These are phyloP conservation scores for Aphelenchoides fujianensis DNA, from an alignment of 1,140 invertebrate species.

Conservation along the genomic window DNA sequence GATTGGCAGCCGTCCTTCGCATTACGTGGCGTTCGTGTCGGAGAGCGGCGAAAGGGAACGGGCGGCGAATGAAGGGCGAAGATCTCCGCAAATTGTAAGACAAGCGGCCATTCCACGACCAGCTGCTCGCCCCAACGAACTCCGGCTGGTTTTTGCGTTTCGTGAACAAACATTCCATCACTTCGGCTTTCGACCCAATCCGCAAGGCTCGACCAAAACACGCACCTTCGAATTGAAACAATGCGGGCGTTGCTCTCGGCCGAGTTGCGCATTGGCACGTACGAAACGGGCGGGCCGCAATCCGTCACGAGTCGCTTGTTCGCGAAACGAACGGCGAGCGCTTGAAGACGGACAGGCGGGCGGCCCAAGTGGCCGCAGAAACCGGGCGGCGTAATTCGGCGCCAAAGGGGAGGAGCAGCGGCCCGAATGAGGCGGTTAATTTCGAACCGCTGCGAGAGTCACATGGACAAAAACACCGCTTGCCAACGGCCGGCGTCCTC, in stretches of 20 bases:
- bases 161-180: too few relatives aligned
- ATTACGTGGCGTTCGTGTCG: not conserved
- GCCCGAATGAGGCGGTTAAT: conserved; percentile 1
- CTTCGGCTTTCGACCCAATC: too few relatives aligned
- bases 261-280: too few relatives aligned
- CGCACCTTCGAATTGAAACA: too few relatives aligned
- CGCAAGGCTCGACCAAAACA: too few relatives aligned
- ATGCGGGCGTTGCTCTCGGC: too few relatives aligned
- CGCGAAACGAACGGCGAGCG: not conserved
- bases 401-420: not conserved
- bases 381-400: not conserved
- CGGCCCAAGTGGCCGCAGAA: not conserved
- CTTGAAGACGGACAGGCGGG: too few relatives aligned
- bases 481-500: not conserved
- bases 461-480: conserved; percentile 5
- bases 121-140: not conserved
- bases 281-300: not conserved
- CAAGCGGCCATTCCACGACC: too few relatives aligned
- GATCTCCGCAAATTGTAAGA: too few relatives aligned
- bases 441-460: not conserved
- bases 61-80: too few relatives aligned
- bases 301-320: not conserved
- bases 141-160: not conserved
- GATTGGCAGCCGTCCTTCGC: not conserved
- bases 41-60: too few relatives aligned